Conservation (phyloP, 2,797 vertebrate genomes). For the Pipistrellus kuhlii region DNA sequence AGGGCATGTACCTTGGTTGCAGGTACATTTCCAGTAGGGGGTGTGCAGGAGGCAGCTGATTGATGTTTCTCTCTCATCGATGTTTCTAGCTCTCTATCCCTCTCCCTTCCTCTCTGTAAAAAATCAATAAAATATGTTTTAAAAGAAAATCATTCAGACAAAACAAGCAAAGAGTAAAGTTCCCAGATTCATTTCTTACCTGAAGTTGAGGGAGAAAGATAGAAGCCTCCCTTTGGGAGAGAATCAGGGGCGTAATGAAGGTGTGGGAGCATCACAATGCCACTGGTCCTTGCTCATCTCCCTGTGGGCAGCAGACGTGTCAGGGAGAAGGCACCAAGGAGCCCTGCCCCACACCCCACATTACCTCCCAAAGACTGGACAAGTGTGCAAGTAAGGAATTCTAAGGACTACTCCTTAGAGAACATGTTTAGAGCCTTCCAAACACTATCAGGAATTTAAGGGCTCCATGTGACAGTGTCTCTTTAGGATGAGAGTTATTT, state of each 20-base stretch:
- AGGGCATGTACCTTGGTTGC: too few relatives aligned
- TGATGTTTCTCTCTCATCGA: too few relatives aligned
- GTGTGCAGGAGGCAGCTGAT: too few relatives aligned
- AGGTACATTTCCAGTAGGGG: too few relatives aligned
- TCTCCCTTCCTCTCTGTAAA: too few relatives aligned
- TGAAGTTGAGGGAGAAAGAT: neutral
- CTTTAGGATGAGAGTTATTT: neutral
- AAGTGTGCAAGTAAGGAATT: neutral
- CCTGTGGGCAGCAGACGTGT: rapidly evolving
- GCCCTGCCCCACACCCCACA: neutral
- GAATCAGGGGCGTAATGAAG: neutral
- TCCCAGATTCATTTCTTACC: neutral
- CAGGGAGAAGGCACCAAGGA: rapidly evolving
- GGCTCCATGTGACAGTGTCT: neutral
- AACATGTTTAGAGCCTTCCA: neutral
- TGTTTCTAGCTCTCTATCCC: too few relatives aligned
- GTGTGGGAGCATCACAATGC: neutral
- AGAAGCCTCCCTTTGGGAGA: neutral
- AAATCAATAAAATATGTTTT: neutral
- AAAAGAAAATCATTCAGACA: neutral
- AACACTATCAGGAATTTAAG: neutral
- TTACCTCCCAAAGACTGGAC: neutral
- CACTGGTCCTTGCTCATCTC: rapidly evolving
- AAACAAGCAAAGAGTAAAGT: neutral
- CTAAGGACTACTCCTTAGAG: neutral